These are phyloP conservation scores for Drosophila kikkawai DNA, from an alignment of 1,140 invertebrate genomes.

Conservation along the genomic window DNA sequence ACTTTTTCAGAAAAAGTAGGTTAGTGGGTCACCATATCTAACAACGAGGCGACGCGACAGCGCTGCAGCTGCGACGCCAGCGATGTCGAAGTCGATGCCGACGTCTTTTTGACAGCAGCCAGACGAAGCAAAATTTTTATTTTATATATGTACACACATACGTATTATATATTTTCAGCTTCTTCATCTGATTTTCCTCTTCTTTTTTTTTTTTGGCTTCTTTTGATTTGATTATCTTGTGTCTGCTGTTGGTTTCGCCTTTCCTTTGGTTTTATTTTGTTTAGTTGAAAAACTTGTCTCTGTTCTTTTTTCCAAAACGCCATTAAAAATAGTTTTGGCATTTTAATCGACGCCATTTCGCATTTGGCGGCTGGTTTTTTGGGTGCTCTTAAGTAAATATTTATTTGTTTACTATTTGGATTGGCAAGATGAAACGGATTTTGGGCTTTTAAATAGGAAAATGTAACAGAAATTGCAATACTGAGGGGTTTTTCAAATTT, in stretches of 20 bases:
- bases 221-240: constrained; percentile 25
- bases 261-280: constrained; percentile 29
- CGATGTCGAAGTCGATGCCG: constrained; percentile 34
- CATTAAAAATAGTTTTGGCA: constrained; percentile 60
- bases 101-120: constrained; percentile 54
- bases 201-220: background rate
- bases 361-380: constrained; percentile 19
- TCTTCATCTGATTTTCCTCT: constrained; percentile 36
- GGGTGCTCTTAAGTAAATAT: constrained; percentile 35
- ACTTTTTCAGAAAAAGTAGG: constrained; percentile 79
- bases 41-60: constrained; percentile 63
- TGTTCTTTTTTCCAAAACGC: constrained; percentile 42
- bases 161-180: constrained; percentile 15
- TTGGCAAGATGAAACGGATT: constrained; percentile 42
- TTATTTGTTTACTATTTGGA: constrained; percentile 25
- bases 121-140: constrained; percentile 60
- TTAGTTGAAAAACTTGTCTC: constrained; percentile 26
- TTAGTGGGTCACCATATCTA: constrained; percentile 85
- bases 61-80: constrained; percentile 19
- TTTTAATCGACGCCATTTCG: constrained; percentile 36
- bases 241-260: constrained; percentile 8
- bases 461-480: background rate
- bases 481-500: background rate
- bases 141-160: constrained; percentile 16
- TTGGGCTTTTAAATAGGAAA: background rate